Evolutionary conservation across 2,888 invertebrate species (phyloP).

Genomic region (Habrosyne pyritoides): DNA sequence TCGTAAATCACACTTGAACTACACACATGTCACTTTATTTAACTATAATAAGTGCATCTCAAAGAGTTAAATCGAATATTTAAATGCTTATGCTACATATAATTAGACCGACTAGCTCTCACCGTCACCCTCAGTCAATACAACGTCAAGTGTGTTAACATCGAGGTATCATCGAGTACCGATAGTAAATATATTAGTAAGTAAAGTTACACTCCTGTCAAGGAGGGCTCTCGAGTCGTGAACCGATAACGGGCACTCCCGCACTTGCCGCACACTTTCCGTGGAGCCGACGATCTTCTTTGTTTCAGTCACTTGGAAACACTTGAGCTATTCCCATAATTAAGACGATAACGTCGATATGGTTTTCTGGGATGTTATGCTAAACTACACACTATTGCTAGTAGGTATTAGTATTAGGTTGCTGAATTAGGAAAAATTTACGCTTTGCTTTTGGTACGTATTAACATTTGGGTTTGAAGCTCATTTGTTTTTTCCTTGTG

Average conservation of each 20-base stretch:
- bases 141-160: background rate
- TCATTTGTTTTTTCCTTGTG: too few species aligned
- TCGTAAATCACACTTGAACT: too few species aligned
- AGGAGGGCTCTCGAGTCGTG: slow-evolving; percentile 40
- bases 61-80: too few species aligned
- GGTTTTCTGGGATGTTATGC: background rate
- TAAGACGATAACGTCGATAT: background rate
- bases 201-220: slow-evolving; percentile 28
- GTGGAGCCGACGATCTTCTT: slow-evolving; percentile 15
- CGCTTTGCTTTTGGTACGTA: too few species aligned
- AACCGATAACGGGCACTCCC: slow-evolving; percentile 47
- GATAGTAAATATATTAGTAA: slow-evolving; percentile 18
- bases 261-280: slow-evolving; percentile 21
- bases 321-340: slow-evolving; percentile 1
- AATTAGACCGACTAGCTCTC: background rate
- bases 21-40: too few species aligned
- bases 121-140: background rate
- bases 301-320: slow-evolving; percentile 15
- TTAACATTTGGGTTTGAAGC: too few species aligned
- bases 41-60: too few species aligned
- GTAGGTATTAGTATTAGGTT: too few species aligned
- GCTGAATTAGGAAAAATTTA: too few species aligned
- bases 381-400: too few species aligned
- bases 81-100: too few species aligned
- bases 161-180: slow-evolving; percentile 21